These are phyloP conservation scores for Chydorus sphaericus DNA, from an alignment of 2,888 invertebrate genomes.

Conservation along the genomic window DNA sequence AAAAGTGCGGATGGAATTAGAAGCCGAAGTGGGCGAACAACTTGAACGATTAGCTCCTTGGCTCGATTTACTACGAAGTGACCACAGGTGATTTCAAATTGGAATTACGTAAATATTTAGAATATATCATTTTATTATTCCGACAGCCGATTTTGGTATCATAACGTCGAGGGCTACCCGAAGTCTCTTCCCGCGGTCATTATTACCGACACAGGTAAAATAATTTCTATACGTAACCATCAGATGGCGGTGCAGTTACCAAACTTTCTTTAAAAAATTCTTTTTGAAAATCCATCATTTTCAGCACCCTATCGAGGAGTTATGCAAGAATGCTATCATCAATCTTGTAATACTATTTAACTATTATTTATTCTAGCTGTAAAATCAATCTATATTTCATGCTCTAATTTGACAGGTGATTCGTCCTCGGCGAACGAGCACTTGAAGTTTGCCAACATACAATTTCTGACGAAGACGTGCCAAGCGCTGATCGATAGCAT, in stretches of 20 bases:
- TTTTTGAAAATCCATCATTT: conserved; percentile 6
- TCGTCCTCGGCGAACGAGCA: conserved; percentile 5
- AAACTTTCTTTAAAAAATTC: background rate
- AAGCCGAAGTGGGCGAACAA: conserved; percentile 20
- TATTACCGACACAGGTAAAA: conserved; percentile 27
- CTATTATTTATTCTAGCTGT: no score
- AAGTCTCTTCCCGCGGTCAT: conserved; percentile 26
- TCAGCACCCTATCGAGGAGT: conserved; percentile 14
- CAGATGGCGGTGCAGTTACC: background rate
- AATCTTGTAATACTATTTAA: conserved; percentile 12
- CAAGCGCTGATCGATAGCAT: conserved; percentile 14
- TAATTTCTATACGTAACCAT: background rate
- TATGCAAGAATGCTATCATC: conserved; percentile 15
- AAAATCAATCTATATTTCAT: background rate
- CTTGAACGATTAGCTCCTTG: conserved; percentile 21
- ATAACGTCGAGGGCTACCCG: conserved; percentile 22
- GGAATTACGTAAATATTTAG: no score
- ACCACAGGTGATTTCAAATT: conserved; percentile 24
- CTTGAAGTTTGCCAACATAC: conserved; percentile 8
- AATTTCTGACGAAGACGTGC: conserved; percentile 12
- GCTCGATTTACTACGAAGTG: conserved; percentile 27
- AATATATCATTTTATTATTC: background rate
- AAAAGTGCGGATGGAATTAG: conserved; percentile 22
- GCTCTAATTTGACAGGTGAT: background rate
- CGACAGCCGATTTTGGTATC: conserved; percentile 27